A percentile compares a stretch with the other conserved stretches of the same genome.
These are phyloP conservation scores for Apamea crenata DNA, from an alignment of 2,888 invertebrate genomes.

Conservation along the genomic window DNA sequence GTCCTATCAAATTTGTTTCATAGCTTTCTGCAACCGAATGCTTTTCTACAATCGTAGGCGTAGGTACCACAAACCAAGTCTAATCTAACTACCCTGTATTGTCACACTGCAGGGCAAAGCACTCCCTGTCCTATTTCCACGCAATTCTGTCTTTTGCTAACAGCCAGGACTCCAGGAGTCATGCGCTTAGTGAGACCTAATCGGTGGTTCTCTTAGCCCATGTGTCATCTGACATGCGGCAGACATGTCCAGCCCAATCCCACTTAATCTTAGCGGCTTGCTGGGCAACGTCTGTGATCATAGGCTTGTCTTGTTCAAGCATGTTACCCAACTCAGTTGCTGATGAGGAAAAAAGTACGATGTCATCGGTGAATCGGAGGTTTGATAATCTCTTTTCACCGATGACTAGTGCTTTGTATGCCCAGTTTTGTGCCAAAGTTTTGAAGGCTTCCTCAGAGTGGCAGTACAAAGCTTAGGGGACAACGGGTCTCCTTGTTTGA, in stretches of 20 bases:
- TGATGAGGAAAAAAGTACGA: neutral
- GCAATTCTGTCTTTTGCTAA: no score
- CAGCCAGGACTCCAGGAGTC: no score
- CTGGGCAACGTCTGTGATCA: neutral
- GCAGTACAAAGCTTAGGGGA: neutral
- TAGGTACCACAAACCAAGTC: neutral
- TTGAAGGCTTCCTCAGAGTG: neutral
- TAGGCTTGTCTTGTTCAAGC: no score
- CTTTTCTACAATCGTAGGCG: neutral
- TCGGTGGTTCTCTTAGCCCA: neutral
- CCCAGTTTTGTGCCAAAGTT: neutral
- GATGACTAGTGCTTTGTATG: neutral
- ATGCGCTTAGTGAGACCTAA: neutral
- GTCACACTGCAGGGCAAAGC: no score
- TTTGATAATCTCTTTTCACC: neutral
- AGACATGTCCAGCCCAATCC: neutral
- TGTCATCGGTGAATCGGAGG: neutral
- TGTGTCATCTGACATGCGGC: neutral
- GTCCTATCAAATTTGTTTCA: neutral
- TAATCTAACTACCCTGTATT: no score
- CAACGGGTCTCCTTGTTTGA: neutral
- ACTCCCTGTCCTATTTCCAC: no score
- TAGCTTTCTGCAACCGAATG: neutral
- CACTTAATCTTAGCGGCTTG: neutral
- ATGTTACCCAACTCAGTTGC: neutral